phyloP scores from a whole-genome alignment of 2,888 invertebrate genomes.

The Troides helena region DNA sequence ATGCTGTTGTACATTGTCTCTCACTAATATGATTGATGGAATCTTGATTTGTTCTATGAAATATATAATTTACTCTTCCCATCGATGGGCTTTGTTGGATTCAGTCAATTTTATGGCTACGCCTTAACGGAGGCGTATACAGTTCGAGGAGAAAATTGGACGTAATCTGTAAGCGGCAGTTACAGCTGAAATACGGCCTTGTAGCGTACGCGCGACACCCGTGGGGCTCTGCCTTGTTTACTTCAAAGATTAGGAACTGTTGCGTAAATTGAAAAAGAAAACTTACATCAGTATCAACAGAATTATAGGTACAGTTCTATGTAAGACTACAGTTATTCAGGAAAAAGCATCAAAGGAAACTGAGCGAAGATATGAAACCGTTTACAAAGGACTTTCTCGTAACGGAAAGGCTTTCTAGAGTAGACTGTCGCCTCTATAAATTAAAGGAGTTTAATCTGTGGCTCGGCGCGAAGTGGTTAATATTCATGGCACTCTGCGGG shows the following conservation, averaged over 20 bases:
- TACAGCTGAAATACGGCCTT: constrained; percentile 63
- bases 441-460: constrained; percentile 42
- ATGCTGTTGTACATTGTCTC: too few relatives aligned
- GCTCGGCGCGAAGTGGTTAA: constrained; percentile 66
- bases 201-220: constrained; percentile 58
- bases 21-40: too few relatives aligned
- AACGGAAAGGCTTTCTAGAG: too few relatives aligned
- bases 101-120: constrained; percentile 12
- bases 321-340: background rate
- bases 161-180: constrained; percentile 67
- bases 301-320: too few relatives aligned
- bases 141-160: constrained; percentile 61
- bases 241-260: constrained; percentile 43
- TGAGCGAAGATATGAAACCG: background rate
- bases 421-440: constrained; percentile 12
- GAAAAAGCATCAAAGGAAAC: background rate
- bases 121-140: constrained; percentile 48
- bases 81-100: background rate
- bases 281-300: too few relatives aligned
- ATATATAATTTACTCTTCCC: background rate
- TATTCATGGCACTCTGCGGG: constrained; percentile 74
- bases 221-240: constrained; percentile 48
- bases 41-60: too few relatives aligned
- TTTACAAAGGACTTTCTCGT: too few relatives aligned
- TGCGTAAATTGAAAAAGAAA: too few relatives aligned